Base-by-base conservation (phyloP, 1,140 invertebrate genomes). In the Polypedilum vanderplanki region DNA sequence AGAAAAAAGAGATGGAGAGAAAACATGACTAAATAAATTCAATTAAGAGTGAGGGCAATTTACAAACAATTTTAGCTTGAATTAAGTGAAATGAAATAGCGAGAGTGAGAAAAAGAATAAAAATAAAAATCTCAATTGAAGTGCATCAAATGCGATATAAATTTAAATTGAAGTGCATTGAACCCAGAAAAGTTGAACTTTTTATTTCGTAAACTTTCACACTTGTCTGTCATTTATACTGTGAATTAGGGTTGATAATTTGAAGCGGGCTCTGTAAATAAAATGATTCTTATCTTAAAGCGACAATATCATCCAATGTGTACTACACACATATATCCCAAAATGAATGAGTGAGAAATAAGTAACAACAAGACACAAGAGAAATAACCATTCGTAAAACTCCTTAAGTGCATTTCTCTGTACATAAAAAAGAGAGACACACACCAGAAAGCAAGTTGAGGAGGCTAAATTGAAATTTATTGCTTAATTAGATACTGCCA, bases 401-500 rank as follows among this genome's bases (percentile, higher is more conserved):
- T 57, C 46, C 46, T 57, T 57, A 57, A 57, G 46, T 57, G 46
- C 46, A 57, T 57, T n/a, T n/a, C 46, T 57, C 10, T 57, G 12
- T n/a, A 57, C 46, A 57, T 4, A n/a, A 12, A 33, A 57, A 57
- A n/a, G 12, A 57, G 12, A 15, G 12, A 57, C 10, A 15, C 10
- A 57, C 46, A 57, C 3, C 12, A 57, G n/a, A 57, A 57, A 57
- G 24, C 24, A 5, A 33, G 24, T 33, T 33, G 24, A 33, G 24
- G 24, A 15, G n/a, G 10, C 46, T 70, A 70, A 70, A 70, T 70
- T 70, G 65, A 70, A 70, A 70, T 70, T 70, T 70, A 70, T 70
- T 70, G 10, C 65, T 70, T 70, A 70, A 70, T 70, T 70, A 70
- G 65, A 18, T 70, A 22, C 18, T 70, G 20, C 20, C 17, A 20